phyloP scores from a whole-genome alignment of 2,797 vertebrate genomes.

The Eulemur rubriventer region DNA sequence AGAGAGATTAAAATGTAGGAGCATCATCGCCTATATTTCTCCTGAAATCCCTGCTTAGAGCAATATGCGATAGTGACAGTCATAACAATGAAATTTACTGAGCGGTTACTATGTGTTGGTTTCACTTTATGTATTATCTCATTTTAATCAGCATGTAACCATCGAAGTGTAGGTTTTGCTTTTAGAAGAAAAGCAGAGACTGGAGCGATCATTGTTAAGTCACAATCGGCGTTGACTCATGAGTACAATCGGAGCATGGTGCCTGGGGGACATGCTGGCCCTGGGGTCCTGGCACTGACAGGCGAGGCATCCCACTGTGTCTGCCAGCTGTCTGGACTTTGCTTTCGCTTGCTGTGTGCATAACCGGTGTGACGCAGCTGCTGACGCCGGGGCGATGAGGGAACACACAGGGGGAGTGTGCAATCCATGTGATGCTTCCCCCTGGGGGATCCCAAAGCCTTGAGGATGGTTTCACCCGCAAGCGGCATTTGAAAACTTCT shows the following conservation, averaged over 20 bases:
- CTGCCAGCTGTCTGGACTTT: neutral
- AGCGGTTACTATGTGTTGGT: neutral
- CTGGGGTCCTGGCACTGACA: neutral
- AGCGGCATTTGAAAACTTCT: neutral
- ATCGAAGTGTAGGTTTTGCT: neutral
- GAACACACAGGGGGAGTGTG: neutral
- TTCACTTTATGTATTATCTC: neutral
- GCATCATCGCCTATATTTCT: neutral
- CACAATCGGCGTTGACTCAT: neutral
- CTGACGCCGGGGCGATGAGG: neutral
- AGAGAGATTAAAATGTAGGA: neutral
- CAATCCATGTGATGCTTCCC: fast-evolving
- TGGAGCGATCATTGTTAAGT: no score
- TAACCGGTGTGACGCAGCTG: neutral
- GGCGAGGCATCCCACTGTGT: fast-evolving
- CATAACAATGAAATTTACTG: neutral
- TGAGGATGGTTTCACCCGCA: neutral
- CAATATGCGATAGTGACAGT: neutral
- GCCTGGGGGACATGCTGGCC: no score
- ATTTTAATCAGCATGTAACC: neutral
- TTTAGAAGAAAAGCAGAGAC: neutral
- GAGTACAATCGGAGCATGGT: neutral
- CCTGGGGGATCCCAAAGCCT: neutral
- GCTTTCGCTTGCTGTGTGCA: neutral
- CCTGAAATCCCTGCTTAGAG: neutral